Percentiles rank a stretch among this genome's conserved stretches.
phyloP scores from a whole-genome alignment of 1,140 invertebrate genomes.

The Ips typographus region DNA sequence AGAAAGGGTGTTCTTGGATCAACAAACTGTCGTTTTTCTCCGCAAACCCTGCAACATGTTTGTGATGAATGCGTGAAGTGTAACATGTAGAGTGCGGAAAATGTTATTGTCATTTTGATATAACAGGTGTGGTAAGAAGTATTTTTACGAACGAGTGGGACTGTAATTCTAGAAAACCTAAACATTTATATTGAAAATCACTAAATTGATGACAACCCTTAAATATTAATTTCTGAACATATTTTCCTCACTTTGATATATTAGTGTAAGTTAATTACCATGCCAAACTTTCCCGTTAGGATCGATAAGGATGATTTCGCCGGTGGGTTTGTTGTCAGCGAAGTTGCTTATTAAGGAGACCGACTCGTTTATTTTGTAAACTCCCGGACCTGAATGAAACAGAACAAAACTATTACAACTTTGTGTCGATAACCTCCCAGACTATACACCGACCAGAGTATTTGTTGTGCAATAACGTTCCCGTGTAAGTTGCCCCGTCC shows the following conservation, averaged over 20 bases:
- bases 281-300: constrained; percentile 42
- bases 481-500: constrained; percentile 38
- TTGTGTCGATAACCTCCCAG: neutral
- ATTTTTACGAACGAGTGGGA: too few relatives aligned
- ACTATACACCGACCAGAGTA: constrained; percentile 16
- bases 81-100: too few relatives aligned
- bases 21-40: constrained; percentile 22
- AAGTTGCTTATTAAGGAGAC: constrained; percentile 41
- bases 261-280: constrained; percentile 24
- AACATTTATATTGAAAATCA: neutral
- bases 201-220: neutral
- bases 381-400: constrained; percentile 32
- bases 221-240: neutral
- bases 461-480: constrained; percentile 19
- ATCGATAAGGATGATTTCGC: constrained; percentile 42
- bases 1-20: constrained; percentile 35
- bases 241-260: too few relatives aligned
- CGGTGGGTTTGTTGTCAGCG: constrained; percentile 43
- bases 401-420: neutral
- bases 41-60: constrained; percentile 17
- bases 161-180: neutral
- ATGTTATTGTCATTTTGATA: too few relatives aligned
- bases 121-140: too few relatives aligned
- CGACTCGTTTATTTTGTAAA: constrained; percentile 31
- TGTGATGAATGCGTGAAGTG: too few relatives aligned